Evolutionary conservation across 2,888 invertebrate genomes (phyloP), one percentile per base, ranked within the genome.

Genomic region (Morpho achilles): DNA sequence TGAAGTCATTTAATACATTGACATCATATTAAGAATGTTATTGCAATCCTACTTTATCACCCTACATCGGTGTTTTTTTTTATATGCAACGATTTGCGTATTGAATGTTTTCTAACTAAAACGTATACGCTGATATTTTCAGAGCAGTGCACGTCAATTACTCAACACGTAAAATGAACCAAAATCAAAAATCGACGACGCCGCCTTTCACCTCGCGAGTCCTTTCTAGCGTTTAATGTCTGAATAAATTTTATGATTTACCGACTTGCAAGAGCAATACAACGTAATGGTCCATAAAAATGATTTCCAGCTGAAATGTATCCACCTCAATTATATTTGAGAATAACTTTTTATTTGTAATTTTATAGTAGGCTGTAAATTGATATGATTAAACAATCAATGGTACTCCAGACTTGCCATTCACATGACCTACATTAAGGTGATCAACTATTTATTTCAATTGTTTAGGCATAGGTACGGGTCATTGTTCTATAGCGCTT

Each of bases 141-240:
- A 76, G 77, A 76, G 73, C 75, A 73, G 62, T 67, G 60, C 69
- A 67, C 66, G 71, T 73, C 74, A 77, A 75, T 79, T 74, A 59
- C 66, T 69, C 64, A 61, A 66, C 60, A 68, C 67, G 67, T 10
- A 65, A 72, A 74, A 75, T 79, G 74, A 71, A 74, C 69, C 63
- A 75, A 81, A 78, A 78, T 73, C 68, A 69, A 73, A 73, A 72
- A 72, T 66, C 71, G 60, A 70, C 63, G 60, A 70, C 63, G 60
- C 68, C 59, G 69, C 74, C 80, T 80, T 82, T 81, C 79, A 79
- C 81, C 76, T 76, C 71, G 63, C 55, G 65, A 73, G 71, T 80
- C 78, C 82, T 77, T 76, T 79, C 77, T 82, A 80, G 74, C 70
- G 70, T 71, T 79, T 76, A 74, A 78, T 73, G 67, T 74, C 68